Evolutionary conservation across 2,888 invertebrate species (phyloP).

Genomic region (Bellardia bayeri): DNA sequence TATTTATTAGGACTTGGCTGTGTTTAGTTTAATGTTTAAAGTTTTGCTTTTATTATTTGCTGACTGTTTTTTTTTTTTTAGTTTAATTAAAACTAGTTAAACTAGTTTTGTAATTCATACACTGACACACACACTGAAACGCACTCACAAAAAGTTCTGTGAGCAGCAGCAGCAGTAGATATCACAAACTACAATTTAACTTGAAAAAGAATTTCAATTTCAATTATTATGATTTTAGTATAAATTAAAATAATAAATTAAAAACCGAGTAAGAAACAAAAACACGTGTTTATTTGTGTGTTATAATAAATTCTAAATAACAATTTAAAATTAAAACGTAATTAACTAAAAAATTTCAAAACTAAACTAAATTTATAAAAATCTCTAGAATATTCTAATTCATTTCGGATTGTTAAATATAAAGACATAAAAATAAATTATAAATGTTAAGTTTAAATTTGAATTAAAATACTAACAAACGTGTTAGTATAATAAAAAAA

Average conservation of each 20-base stretch:
- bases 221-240: conserved; percentile 6
- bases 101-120: conserved; percentile 57
- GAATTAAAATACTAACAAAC: neutral
- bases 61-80: conserved; percentile 21
- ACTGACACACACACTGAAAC: conserved; percentile 21
- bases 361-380: too few species aligned
- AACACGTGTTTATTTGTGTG: neutral
- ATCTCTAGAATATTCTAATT: too few species aligned
- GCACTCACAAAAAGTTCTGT: conserved; percentile 11
- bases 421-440: conserved; percentile 26
- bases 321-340: neutral
- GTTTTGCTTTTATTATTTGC: conserved; percentile 33
- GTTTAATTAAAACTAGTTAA: conserved; percentile 63
- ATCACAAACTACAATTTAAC: neutral
- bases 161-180: neutral
- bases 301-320: neutral
- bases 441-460: too few species aligned
- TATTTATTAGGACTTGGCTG: conserved; percentile 21
- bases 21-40: neutral
- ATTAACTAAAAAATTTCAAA: too few species aligned
- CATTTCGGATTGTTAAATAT: neutral
- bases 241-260: conserved; percentile 25
- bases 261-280: neutral
- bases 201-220: conserved; percentile 1
- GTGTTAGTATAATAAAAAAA: neutral